phyloP scores from a whole-genome alignment of 2,888 invertebrate genomes.

The Tachina grossa region DNA sequence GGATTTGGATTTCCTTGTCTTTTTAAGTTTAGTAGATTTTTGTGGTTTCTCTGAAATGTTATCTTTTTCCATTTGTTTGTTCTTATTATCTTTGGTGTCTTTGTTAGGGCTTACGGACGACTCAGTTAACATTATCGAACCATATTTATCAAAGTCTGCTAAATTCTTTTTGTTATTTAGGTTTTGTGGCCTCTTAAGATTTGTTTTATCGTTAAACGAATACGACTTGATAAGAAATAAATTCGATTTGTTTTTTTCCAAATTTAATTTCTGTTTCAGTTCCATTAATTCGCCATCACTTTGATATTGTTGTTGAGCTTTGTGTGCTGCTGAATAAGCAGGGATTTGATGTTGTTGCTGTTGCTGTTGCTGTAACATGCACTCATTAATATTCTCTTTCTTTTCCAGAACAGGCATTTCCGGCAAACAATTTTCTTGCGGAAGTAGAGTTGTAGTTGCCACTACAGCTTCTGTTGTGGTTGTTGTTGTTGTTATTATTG shows the following conservation, averaged over 20 bases:
- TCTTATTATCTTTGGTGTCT: conserved; percentile 25
- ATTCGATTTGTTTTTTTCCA: conserved; percentile 72
- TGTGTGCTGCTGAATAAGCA: not conserved
- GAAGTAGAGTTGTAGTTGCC: conserved; percentile 2
- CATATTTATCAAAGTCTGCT: conserved; percentile 50
- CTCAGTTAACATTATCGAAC: conserved; percentile 14
- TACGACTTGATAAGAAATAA: conserved; percentile 73
- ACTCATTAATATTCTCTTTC: conserved; percentile 1
- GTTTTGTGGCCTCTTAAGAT: conserved; percentile 23
- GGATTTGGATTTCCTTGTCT: conserved; percentile 56
- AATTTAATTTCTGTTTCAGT: conserved; percentile 63
- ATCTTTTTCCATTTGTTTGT: not conserved
- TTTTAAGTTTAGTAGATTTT: conserved; percentile 49
- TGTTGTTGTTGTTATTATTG: not conserved
- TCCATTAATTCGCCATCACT: conserved; percentile 67
- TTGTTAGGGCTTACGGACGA: too few relatives aligned
- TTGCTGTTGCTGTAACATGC: not conserved
- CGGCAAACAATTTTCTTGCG: not conserved
- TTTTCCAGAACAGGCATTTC: not conserved
- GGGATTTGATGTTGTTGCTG: not conserved
- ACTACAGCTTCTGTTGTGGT: not conserved
- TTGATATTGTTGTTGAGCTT: conserved; percentile 54
- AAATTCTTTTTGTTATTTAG: conserved; percentile 47
- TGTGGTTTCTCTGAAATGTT: conserved; percentile 38
- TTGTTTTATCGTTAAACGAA: conserved; percentile 72